Evolutionary conservation across 2,888 invertebrate species (phyloP), one percentile per base, ranked within the genome.

Genomic region (Eilema caniola): DNA sequence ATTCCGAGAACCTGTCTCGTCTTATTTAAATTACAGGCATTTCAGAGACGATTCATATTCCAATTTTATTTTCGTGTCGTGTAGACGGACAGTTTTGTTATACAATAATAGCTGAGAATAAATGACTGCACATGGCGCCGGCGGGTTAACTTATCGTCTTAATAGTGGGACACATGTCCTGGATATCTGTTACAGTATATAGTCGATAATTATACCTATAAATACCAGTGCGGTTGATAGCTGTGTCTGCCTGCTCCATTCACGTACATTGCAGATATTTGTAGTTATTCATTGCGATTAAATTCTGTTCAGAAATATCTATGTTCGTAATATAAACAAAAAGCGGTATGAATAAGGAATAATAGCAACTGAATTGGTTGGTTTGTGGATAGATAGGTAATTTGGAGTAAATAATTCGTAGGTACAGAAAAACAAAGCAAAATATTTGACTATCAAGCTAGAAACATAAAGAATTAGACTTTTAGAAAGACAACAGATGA

Each of bases 111-210:
- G 73, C 72, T 77, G 69, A 65, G 75, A 80, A 76, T 81, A 80
- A 82, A 85, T 84, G 76, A 83, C 76, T 78, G 77, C 82, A 81
- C 70, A 83, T 86, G 89, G 89, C 89, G 90, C 90, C 90, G 86
- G 70, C 81, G 75, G 80, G 82, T 80, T 81, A 84, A 86, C 83
- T 90, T 89, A 91, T 91, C 88, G 80, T 72, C 82, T 82, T 85
- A 85, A 90, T 87, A 85, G 84, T 84, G 81, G 86, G 85, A 84
- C 88, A 86, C 82, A 84, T 85, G 85, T 86, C 85, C 83, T 78
- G 82, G 75, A 73, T 84, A 84, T 85, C 82, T 81, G 71, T 78
- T 65, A 77, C 77, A 67, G 70, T 74, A 75, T 79, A 75, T 68
- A 62, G 79, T 75, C 69, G 67, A 74, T 76, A 83, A 83, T 82